These are phyloP conservation scores for Phyllotreta striolata DNA, from an alignment of 2,888 invertebrate species.

Conservation along the genomic window DNA sequence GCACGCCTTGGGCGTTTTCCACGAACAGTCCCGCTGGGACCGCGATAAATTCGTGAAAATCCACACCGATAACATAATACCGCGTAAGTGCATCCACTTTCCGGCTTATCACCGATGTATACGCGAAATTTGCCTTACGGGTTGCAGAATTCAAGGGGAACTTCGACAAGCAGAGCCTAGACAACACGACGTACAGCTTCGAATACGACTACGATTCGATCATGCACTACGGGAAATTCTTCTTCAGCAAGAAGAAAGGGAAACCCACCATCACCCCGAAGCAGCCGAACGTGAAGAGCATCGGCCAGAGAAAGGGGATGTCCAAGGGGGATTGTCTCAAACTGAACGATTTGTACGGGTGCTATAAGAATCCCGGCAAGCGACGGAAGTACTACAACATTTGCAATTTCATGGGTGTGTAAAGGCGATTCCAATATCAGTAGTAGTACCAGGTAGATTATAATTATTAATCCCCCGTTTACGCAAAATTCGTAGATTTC, in stretches of 20 bases:
- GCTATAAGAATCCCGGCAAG: conserved; percentile 62
- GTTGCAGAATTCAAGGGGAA: conserved; percentile 67
- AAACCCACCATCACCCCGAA: conserved; percentile 71
- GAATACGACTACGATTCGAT: conserved; percentile 81
- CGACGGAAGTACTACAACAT: conserved; percentile 65
- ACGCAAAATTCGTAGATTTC: no score
- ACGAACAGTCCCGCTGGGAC: conserved; percentile 81
- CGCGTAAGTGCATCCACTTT: conserved; percentile 65
- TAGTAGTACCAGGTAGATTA: no score
- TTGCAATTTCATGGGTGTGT: conserved; percentile 65
- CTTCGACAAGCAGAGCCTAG: conserved; percentile 71
- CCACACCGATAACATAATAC: conserved; percentile 72
- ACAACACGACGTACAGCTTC: conserved; percentile 71
- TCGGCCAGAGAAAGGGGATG: conserved; percentile 71
- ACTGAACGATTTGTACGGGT: conserved; percentile 72
- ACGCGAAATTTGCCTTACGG: conserved; percentile 9
- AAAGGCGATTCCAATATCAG: neutral
- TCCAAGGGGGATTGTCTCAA: conserved; percentile 74
- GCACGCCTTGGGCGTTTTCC: conserved; percentile 83
- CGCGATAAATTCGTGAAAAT: conserved; percentile 75
- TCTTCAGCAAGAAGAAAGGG: conserved; percentile 69
- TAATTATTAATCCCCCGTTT: no score
- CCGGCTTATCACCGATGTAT: neutral
- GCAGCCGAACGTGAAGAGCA: conserved; percentile 62
- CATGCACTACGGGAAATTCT: conserved; percentile 79